Evolutionary conservation across 2,113 vertebrate genomes (phyloP).

Genomic region (Phaethon lepturus): DNA sequence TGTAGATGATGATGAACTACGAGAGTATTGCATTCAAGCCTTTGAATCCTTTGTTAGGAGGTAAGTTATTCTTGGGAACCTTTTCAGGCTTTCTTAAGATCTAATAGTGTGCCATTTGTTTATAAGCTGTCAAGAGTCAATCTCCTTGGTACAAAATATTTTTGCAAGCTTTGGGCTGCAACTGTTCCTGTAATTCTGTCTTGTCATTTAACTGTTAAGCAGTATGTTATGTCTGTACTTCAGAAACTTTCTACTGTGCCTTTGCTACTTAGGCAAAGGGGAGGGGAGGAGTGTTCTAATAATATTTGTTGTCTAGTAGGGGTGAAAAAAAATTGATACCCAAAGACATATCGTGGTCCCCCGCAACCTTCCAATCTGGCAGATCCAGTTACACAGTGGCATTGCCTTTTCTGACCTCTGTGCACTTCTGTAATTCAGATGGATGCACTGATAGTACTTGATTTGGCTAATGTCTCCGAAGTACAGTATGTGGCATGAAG

Average conservation of each 20-base stretch:
- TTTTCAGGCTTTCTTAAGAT: background rate
- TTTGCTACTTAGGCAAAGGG: background rate
- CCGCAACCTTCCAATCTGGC: background rate
- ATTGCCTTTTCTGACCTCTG: background rate
- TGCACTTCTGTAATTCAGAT: background rate
- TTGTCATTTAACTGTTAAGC: background rate
- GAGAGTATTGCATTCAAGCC: constrained; percentile 99
- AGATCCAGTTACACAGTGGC: background rate
- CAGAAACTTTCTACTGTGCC: background rate
- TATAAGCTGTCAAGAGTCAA: background rate
- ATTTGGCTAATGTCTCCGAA: background rate
- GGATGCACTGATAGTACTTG: background rate
- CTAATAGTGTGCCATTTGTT: background rate
- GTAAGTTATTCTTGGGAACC: constrained; percentile 64
- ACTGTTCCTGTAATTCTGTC: background rate
- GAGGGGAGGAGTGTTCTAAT: background rate
- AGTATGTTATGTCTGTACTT: background rate
- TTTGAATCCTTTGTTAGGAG: constrained; percentile 98
- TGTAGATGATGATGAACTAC: constrained; percentile 94
- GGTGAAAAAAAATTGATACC: background rate
- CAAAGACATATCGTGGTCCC: background rate
- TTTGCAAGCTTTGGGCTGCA: background rate
- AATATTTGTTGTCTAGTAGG: background rate
- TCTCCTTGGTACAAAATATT: background rate
- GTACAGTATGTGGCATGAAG: background rate